A percentile compares a stretch with the other conserved stretches of the same genome.
Evolutionary conservation across 2,797 vertebrate species (phyloP).

Genomic region (Setipinna tenuifilis): DNA sequence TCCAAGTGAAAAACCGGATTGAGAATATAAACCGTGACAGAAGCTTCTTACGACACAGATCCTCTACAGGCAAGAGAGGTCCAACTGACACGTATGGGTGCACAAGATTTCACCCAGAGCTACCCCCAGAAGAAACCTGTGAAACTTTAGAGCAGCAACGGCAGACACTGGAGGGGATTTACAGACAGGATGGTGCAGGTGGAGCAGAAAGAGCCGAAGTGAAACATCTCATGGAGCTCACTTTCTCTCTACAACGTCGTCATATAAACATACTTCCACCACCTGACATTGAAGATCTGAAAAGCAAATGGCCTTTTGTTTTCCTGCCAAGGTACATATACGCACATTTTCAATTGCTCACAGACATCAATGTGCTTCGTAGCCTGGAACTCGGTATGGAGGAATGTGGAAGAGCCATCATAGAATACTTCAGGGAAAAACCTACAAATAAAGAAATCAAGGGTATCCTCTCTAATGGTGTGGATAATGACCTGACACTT

Average conservation of each 20-base stretch:
- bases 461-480: too few species aligned
- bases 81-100: slow-evolving; percentile 36
- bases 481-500: too few species aligned
- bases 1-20: too few species aligned
- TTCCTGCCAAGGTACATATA: too few species aligned
- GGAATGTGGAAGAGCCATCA: too few species aligned
- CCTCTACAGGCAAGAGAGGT: slow-evolving; percentile 27
- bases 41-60: too few species aligned
- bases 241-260: slow-evolving; percentile 16
- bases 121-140: slow-evolving; percentile 36
- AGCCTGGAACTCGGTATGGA: too few species aligned
- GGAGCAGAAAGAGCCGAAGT: slow-evolving; percentile 32
- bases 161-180: slow-evolving; percentile 24
- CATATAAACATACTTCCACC: slow-evolving; percentile 39
- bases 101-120: slow-evolving; percentile 34
- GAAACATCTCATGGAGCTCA: slow-evolving; percentile 31
- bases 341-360: too few species aligned
- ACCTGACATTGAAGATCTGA: background rate
- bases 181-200: slow-evolving; percentile 16
- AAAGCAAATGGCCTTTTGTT: slow-evolving; percentile 25
- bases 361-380: too few species aligned
- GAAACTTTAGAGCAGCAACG: slow-evolving; percentile 4
- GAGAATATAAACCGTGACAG: too few species aligned
- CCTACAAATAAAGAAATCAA: too few species aligned
- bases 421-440: too few species aligned